Evolutionary conservation across 2,113 vertebrate genomes (phyloP).

Genomic region (Lontra canadensis): DNA sequence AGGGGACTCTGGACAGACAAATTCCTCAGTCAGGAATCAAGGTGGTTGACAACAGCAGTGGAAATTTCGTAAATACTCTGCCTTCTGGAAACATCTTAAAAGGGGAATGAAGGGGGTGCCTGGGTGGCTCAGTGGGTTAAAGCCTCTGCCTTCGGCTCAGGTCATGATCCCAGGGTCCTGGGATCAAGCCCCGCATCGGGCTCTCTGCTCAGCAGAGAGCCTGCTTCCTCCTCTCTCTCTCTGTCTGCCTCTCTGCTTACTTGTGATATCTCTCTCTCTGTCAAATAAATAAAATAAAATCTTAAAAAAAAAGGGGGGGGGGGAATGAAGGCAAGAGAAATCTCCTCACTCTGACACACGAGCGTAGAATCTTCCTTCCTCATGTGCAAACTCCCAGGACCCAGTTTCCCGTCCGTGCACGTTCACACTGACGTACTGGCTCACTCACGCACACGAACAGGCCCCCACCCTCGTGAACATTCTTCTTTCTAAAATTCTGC

Average conservation of each 20-base stretch:
- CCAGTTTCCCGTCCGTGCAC: accelerated
- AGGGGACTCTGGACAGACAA: not conserved
- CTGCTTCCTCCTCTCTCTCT: too few species aligned
- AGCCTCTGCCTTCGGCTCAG: too few species aligned
- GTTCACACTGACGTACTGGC: too few species aligned
- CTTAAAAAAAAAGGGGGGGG: too few species aligned
- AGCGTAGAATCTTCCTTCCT: not conserved
- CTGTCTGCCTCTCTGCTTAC: too few species aligned
- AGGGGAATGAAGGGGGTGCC: not conserved
- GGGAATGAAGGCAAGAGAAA: not conserved
- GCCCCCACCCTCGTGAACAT: not conserved
- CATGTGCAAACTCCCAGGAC: not conserved
- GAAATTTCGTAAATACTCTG: not conserved
- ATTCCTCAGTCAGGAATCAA: not conserved
- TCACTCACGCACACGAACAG: not conserved
- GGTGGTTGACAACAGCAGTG: not conserved
- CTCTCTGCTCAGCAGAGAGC: too few species aligned
- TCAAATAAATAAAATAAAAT: too few species aligned
- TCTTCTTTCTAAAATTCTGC: not conserved
- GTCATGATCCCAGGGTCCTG: too few species aligned
- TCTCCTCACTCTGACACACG: not conserved
- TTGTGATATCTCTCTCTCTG: too few species aligned
- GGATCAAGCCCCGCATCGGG: too few species aligned
- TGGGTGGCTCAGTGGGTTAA: too few species aligned
- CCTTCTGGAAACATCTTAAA: not conserved